These are phyloP conservation scores for Cremastinae sp. DNA, from an alignment of 2,888 invertebrate species.

Conservation along the genomic window DNA sequence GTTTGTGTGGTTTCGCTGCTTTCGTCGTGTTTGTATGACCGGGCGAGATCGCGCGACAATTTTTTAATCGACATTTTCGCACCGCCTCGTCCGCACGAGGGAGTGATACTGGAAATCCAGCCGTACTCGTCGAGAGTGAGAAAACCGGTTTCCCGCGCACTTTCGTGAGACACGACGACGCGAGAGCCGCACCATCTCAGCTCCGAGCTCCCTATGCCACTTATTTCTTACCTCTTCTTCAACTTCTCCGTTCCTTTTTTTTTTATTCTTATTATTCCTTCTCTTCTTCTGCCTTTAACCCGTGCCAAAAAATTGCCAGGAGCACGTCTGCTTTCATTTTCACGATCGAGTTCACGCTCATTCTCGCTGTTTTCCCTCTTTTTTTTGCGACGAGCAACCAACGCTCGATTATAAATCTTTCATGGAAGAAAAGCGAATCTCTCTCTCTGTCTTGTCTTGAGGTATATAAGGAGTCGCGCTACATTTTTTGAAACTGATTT, in stretches of 20 bases:
- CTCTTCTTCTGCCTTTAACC: constrained; percentile 41
- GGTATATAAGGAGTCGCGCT: no score
- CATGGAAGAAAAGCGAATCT: neutral
- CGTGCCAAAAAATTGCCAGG: constrained; percentile 45
- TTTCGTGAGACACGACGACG: constrained; percentile 60
- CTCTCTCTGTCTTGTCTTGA: neutral
- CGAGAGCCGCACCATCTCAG: constrained; percentile 53
- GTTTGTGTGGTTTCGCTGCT: constrained; percentile 11
- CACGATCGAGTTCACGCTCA: constrained; percentile 38
- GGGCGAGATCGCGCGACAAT: constrained; percentile 59
- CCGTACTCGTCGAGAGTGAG: constrained; percentile 70
- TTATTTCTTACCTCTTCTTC: constrained; percentile 48
- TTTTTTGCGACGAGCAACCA: neutral
- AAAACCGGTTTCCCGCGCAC: constrained; percentile 72
- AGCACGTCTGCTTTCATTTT: constrained; percentile 54
- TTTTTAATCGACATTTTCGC: constrained; percentile 64
- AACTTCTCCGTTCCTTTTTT: constrained; percentile 36
- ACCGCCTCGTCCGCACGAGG: constrained; percentile 46
- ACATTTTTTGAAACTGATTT: no score
- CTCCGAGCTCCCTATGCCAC: constrained; percentile 51
- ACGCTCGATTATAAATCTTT: constrained; percentile 5
- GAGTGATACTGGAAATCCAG: constrained; percentile 67
- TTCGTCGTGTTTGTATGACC: constrained; percentile 31
- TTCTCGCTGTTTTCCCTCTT: constrained; percentile 17
- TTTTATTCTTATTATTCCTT: constrained; percentile 30